Evolutionary conservation across 37 sponge, comb jelly and placozoan genomes (phyloP).

Genomic region (Tethya wilhelma): DNA sequence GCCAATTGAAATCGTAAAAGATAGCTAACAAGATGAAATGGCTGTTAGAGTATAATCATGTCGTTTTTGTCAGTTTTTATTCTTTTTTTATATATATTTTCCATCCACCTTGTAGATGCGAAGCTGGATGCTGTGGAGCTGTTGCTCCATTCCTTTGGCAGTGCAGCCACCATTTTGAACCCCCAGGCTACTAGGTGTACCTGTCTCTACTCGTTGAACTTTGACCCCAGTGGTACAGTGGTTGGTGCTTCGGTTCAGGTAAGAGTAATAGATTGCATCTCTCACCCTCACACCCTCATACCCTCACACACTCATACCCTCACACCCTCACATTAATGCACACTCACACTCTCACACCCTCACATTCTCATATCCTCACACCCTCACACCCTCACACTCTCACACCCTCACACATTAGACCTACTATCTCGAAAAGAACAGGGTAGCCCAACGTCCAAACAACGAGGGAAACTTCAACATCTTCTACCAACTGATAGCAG

Average conservation of each 20-base stretch:
- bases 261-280: not conserved
- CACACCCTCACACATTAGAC: constrained; percentile 2
- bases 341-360: not conserved
- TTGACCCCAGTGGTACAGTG: constrained; percentile 87
- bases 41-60: no score
- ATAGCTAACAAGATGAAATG: no score
- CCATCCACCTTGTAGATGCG: constrained; percentile 48
- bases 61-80: no score
- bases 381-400: not conserved
- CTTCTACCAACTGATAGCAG: constrained; percentile 93
- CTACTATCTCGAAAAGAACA: constrained; percentile 80
- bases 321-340: not conserved
- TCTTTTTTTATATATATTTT: no score
- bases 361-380: not conserved
- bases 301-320: not conserved
- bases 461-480: constrained; percentile 94
- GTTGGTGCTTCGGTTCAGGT: constrained; percentile 79
- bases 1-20: no score
- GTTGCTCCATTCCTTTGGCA: constrained; percentile 91
- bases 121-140: constrained; percentile 90
- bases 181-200: constrained; percentile 92
- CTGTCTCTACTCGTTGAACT: constrained; percentile 88
- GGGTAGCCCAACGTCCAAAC: constrained; percentile 75
- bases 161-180: constrained; percentile 89
- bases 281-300: not conserved